Base-by-base conservation (phyloP, 1,140 invertebrate genomes). In the Temnothorax longispinosus region DNA sequence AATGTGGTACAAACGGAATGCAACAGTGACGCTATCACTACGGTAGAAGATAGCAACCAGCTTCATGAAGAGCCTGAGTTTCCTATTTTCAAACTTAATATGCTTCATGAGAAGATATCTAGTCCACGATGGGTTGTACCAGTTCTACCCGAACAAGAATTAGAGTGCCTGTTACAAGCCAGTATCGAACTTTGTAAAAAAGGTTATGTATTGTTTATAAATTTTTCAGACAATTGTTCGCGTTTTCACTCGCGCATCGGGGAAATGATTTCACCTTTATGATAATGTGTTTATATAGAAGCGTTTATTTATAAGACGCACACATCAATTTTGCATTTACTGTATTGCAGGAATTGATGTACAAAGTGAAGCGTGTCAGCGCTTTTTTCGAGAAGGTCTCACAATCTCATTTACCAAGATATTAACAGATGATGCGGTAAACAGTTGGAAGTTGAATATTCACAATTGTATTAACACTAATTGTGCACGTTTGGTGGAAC, bases 361-460 rank as follows among this genome's bases (percentile, higher is more conserved):
- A 86, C 97, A 98, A 93, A 98, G 98, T 94, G 97, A 98, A 96
- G 97, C 97, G 80, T 99, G 99, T 95, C 98, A 99, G 94, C 96
- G 98, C 91, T 99, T 99, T 96, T 99, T 99, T 96, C 97, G 98
- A 91, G 99, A 99, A 95, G 98, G 98, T 27, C 96, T 99, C 65
- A 99, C 98, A 87, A 97, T 99, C 88, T 99, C 99, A 65, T 99
- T 99, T 95, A 99, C 98, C 21, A 99, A 99, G 96, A 99, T 99
- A 94, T 96, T 99, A 91, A 99, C 99, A n/a, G 99, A 99, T 96
- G 99, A 99, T 94, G 99, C 99, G 67, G 99, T 99, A 52, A 98
- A 98, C 93, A 99, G 98, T 93, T 99, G 99, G 99, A 99, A 99
- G 95, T 97, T 97, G 93, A 99, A 99, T 95, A 99, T 99, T 93